Evolutionary conservation across 2,888 invertebrate genomes (phyloP).

Genomic region (Balanococcus diminutus): DNA sequence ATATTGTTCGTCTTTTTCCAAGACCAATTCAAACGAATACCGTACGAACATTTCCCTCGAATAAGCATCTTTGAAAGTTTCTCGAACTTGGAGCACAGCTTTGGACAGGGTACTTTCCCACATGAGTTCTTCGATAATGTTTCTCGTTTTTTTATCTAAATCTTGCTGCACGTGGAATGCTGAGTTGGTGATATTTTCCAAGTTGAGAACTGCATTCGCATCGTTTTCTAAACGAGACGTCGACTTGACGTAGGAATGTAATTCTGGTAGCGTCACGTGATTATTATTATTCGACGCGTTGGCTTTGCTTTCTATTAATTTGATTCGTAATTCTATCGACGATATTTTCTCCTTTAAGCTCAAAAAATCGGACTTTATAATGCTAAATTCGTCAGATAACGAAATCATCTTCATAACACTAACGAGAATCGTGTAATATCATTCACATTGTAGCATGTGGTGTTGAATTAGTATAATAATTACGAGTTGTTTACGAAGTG

Average conservation of each 20-base stretch:
- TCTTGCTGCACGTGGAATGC: neutral
- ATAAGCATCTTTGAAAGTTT: constrained; percentile 33
- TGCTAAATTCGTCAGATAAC: constrained; percentile 27
- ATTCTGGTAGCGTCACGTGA: neutral
- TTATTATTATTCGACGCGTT: neutral
- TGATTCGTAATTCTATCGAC: constrained; percentile 17
- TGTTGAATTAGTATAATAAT: neutral
- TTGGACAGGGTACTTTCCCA: constrained; percentile 47
- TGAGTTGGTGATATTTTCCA: neutral
- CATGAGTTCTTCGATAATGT: constrained; percentile 51
- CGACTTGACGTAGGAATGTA: neutral
- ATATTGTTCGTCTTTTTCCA: constrained; percentile 51
- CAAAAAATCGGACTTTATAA: constrained; percentile 41
- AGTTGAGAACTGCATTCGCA: neutral
- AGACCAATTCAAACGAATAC: constrained; percentile 38
- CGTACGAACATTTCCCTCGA: constrained; percentile 44
- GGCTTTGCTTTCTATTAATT: constrained; percentile 27
- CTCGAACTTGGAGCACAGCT: constrained; percentile 43
- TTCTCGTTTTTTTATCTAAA: constrained; percentile 44
- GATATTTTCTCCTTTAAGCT: constrained; percentile 25
- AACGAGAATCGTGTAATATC: neutral
- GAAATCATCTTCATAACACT: neutral
- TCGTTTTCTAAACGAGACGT: neutral
- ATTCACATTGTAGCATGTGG: neutral
- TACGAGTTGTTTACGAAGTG: neutral